A percentile compares a stretch with the other conserved stretches of the same genome.
Conservation (phyloP, 2,113 vertebrate species). For the Cottus gobio region DNA sequence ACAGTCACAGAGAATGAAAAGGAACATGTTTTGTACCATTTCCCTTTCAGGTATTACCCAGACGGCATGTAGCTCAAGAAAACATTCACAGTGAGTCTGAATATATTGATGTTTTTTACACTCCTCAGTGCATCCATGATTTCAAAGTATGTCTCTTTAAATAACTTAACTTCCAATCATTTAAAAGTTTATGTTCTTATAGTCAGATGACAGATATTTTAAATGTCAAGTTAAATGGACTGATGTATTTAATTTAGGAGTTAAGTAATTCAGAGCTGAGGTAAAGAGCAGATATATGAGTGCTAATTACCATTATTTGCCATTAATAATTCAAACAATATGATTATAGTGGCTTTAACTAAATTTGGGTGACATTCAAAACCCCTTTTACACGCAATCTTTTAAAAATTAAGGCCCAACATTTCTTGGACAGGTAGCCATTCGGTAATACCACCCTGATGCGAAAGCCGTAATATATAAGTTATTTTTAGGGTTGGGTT, state of each 20-base stretch:
- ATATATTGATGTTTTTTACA: not conserved
- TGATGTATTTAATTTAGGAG: not conserved
- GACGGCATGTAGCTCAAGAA: not conserved
- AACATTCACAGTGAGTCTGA: not conserved
- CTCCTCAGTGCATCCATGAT: not conserved
- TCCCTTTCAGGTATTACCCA: not conserved
- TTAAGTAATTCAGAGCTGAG: not conserved
- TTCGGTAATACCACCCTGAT: not conserved
- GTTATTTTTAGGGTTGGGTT: conserved; percentile 17
- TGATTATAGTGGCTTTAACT: not conserved
- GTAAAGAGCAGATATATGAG: not conserved
- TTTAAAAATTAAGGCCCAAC: not conserved
- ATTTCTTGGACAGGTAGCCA: not conserved
- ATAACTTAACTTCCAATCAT: not conserved
- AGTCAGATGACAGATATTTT: not conserved
- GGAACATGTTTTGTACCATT: not conserved
- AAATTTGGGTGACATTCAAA: too few relatives aligned
- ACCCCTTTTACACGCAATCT: not conserved
- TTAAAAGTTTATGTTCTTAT: not conserved
- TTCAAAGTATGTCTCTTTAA: not conserved
- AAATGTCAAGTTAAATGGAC: not conserved
- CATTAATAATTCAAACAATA: not conserved
- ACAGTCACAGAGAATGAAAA: not conserved
- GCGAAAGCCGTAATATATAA: not conserved
- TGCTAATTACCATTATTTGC: not conserved